phyloP scores from a whole-genome alignment of 2,797 vertebrate species.

The Leuciscus waleckii region DNA sequence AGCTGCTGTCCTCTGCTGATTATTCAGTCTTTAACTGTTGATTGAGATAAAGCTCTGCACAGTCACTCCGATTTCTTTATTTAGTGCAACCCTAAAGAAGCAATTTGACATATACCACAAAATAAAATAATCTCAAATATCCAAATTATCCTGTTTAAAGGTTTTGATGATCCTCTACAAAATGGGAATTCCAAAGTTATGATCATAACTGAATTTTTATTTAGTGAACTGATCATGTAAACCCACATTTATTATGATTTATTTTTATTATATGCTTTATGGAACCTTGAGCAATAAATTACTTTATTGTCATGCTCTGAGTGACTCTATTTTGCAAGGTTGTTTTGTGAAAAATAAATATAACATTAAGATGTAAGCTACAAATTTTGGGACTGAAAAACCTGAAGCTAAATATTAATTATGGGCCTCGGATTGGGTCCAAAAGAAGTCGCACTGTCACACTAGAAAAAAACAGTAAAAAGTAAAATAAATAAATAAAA shows the following conservation, averaged over 20 bases:
- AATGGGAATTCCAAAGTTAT: neutral
- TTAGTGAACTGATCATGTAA: neutral
- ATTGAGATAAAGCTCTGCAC: neutral
- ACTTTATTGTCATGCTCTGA: neutral
- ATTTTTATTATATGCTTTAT: neutral
- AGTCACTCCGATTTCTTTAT: neutral
- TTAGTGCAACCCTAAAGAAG: neutral
- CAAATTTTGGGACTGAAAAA: neutral
- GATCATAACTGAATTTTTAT: neutral
- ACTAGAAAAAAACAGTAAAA: neutral
- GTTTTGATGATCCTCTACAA: neutral
- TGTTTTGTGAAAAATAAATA: neutral
- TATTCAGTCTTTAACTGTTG: constrained; percentile 15
- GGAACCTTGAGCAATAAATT: neutral
- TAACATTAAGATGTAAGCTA: neutral
- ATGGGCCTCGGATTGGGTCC: neutral
- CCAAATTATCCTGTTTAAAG: neutral
- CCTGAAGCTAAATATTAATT: neutral
- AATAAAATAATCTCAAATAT: neutral
- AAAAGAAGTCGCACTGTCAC: neutral
- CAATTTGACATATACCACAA: neutral
- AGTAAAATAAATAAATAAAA: too few relatives aligned
- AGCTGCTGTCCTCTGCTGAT: constrained; percentile 1
- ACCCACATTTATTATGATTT: neutral
- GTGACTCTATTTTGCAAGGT: neutral